Evolutionary conservation across 1,140 invertebrate species (phyloP), one percentile per base, ranked within the genome.

Genomic region (Leucophenga varia): DNA sequence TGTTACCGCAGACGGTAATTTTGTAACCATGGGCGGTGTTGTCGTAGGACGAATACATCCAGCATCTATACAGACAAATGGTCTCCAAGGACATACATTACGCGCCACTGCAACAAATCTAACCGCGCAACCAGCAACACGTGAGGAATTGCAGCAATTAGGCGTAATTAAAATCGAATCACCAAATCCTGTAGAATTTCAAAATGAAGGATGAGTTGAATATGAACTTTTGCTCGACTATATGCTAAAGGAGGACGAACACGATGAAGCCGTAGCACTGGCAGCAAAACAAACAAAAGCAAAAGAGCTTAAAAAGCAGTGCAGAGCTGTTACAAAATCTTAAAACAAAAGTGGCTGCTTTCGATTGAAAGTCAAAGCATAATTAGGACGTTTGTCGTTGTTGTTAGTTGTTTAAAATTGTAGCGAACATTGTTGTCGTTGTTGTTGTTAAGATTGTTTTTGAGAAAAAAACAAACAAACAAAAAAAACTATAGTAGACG

Each of bases 351-450:
- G n/a, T n/a, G n/a, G n/a, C n/a, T n/a, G n/a, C n/a, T n/a, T n/a
- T n/a, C n/a, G n/a, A n/a, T n/a, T n/a, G n/a, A n/a, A n/a, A n/a
- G n/a, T n/a, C n/a, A n/a, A n/a, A n/a, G n/a, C n/a, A n/a, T n/a
- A n/a, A n/a, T n/a, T n/a, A n/a, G n/a, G n/a, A n/a, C n/a, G n/a
- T n/a, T n/a, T n/a, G n/a, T n/a, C 49, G 56, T 68, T 68, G 64
- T 67, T 67, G 64, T 67, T 67, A 68, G 64, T 67, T 64, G 64
- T 69, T 64, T 69, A 67, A n/a, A n/a, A 60, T 64, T 64, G 64
- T 67, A 67, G 64, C 64, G 57, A 64, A 55, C 64, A 64, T 65
- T 68, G 54, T 67, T 68, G 64, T n/a, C n/a, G n/a, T 67, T 39
- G 39, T 25, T 65, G 59, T 65, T 67, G 57, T 67, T 67, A 67